Conservation (phyloP, 2,888 invertebrate species). For the Orthonychiurus folsomi region DNA sequence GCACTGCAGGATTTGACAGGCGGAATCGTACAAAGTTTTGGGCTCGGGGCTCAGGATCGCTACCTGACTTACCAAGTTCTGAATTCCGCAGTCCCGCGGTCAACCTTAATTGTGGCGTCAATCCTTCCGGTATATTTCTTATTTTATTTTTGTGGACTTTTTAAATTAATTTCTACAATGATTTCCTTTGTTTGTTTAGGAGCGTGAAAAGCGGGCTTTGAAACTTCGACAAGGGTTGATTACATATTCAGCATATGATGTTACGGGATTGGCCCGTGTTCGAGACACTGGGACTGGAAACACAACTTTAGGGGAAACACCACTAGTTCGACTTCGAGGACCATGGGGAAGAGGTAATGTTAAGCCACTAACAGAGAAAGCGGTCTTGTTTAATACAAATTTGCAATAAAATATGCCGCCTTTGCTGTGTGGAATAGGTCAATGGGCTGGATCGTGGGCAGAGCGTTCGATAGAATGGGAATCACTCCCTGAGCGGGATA, state of each 20-base stretch:
- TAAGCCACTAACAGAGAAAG: too few species aligned
- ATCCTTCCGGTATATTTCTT: conserved; percentile 56
- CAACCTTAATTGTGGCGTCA: conserved; percentile 59
- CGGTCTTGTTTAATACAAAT: too few species aligned
- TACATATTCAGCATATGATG: conserved; percentile 60
- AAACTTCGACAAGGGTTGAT: conserved; percentile 56
- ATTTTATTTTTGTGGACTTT: too few species aligned
- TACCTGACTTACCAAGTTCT: conserved; percentile 59
- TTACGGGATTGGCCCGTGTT: conserved; percentile 58
- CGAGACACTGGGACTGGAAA: conserved; percentile 45
- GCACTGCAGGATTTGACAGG: conserved; percentile 65
- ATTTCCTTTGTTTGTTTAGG: conserved; percentile 42
- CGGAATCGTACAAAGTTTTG: conserved; percentile 62
- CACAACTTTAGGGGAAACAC: conserved; percentile 50
- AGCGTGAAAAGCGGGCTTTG: conserved; percentile 51
- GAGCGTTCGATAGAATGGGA: conserved; percentile 62
- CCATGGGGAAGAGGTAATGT: conserved; percentile 59
- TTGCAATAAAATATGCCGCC: too few species aligned
- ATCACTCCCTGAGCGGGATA: conserved; percentile 55
- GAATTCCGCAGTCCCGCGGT: conserved; percentile 60
- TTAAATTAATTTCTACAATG: not conserved
- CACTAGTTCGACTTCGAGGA: conserved; percentile 56
- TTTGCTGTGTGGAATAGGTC: too few species aligned
- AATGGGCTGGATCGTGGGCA: conserved; percentile 59
- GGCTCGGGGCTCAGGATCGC: conserved; percentile 55